These are phyloP conservation scores for Tinamus guttatus DNA, from an alignment of 2,113 vertebrate genomes.

Conservation along the genomic window DNA sequence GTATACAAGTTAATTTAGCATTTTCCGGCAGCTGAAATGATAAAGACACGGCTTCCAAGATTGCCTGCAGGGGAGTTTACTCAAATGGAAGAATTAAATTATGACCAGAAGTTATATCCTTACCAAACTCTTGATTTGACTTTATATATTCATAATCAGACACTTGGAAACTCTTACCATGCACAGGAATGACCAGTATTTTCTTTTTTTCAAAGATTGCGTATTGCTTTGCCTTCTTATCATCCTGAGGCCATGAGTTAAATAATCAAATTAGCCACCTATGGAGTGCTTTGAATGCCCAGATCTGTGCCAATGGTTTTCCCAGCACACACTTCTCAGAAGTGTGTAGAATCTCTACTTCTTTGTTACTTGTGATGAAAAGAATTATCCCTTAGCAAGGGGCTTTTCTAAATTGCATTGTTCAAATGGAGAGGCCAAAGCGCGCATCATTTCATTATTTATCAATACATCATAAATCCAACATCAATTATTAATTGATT, in stretches of 20 bases:
- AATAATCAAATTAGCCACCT: not conserved
- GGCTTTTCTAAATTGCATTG: not conserved
- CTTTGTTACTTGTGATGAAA: not conserved
- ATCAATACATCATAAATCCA: not conserved
- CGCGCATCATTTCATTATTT: constrained; percentile 16
- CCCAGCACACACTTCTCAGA: not conserved
- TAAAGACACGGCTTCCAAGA: not conserved
- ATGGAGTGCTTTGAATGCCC: not conserved
- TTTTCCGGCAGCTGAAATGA: not conserved
- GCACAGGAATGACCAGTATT: not conserved
- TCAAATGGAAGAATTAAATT: not conserved
- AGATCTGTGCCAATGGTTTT: not conserved
- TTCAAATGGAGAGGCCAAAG: not conserved
- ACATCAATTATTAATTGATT: not conserved
- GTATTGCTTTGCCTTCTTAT: not conserved
- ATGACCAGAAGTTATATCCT: not conserved
- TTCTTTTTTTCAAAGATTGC: not conserved
- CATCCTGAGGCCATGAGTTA: not conserved
- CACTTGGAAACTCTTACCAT: not conserved
- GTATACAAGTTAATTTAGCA: not conserved
- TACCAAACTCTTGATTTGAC: not conserved
- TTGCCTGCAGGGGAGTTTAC: not conserved
- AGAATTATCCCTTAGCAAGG: not conserved
- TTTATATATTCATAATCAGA: not conserved
- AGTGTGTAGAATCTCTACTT: not conserved